Conservation (phyloP, 2,113 vertebrate species). For the Rhynchopsitta pachyrhyncha region DNA sequence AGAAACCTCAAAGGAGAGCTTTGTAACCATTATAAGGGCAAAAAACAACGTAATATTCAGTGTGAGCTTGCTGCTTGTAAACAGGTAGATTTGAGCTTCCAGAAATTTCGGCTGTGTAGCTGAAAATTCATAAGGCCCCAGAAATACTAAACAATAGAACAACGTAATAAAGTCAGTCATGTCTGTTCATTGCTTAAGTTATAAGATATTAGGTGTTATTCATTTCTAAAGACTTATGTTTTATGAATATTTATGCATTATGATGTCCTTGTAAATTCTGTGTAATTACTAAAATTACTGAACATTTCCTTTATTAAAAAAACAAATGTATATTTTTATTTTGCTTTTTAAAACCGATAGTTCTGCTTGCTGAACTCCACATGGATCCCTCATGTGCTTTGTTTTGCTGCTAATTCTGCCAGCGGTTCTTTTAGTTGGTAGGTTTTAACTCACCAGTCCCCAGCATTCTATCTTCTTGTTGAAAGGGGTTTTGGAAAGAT, state of each 20-base stretch:
- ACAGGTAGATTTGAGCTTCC: background rate
- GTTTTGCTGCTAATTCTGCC: background rate
- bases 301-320: background rate
- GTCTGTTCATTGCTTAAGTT: background rate
- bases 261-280: rapidly evolving
- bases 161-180: background rate
- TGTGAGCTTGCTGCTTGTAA: background rate
- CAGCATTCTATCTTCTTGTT: background rate
- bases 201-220: background rate
- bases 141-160: background rate
- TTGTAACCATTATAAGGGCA: background rate
- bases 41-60: background rate
- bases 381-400: background rate
- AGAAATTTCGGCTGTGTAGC: background rate
- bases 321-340: background rate
- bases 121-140: background rate
- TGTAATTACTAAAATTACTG: background rate
- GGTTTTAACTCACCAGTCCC: background rate
- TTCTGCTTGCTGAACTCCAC: background rate
- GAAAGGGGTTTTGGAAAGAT: background rate
- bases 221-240: background rate
- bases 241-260: background rate
- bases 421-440: background rate
- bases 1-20: background rate
- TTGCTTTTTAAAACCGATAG: background rate